phyloP scores from a whole-genome alignment of 1,140 invertebrate species.

The Teleopsis dalmanni region DNA sequence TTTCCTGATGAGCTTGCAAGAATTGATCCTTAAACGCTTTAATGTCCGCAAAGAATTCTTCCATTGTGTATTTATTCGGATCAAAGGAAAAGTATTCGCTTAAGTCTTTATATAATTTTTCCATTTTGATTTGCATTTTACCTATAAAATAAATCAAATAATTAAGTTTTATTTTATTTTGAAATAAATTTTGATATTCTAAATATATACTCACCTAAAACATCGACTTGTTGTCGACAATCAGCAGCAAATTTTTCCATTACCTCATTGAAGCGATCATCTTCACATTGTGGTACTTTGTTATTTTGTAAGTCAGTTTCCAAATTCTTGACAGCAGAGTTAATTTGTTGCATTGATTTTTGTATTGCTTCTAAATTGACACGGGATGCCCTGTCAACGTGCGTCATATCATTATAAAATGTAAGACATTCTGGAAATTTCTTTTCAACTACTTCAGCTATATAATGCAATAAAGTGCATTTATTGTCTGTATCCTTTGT shows the following conservation, averaged over 20 bases:
- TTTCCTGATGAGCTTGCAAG: slow-evolving; percentile 77
- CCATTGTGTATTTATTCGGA: slow-evolving; percentile 84
- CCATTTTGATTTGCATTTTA: slow-evolving; percentile 93
- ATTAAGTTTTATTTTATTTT: neutral
- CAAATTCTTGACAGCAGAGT: slow-evolving; percentile 72
- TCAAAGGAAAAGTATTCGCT: slow-evolving; percentile 92
- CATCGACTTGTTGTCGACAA: slow-evolving; percentile 76
- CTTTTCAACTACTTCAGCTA: slow-evolving; percentile 79
- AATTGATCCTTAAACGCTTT: slow-evolving; percentile 94
- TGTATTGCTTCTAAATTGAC: slow-evolving; percentile 82
- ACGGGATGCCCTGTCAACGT: slow-evolving; percentile 72
- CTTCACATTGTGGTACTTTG: slow-evolving; percentile 63
- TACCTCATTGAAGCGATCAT: slow-evolving; percentile 75
- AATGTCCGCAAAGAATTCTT: slow-evolving; percentile 93
- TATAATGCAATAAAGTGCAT: slow-evolving; percentile 85
- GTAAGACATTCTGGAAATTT: slow-evolving; percentile 79
- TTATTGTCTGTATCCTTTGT: slow-evolving; percentile 94
- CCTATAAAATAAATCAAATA: slow-evolving; percentile 15
- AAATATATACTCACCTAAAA: slow-evolving; percentile 54
- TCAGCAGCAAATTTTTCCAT: slow-evolving; percentile 76
- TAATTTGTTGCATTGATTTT: slow-evolving; percentile 80
- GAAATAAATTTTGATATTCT: neutral
- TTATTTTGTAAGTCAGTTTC: slow-evolving; percentile 82
- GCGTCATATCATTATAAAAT: slow-evolving; percentile 81
- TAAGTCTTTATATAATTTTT: slow-evolving; percentile 71